phyloP scores from a whole-genome alignment of 2,888 invertebrate species.

The Eupithecia inturbata region DNA sequence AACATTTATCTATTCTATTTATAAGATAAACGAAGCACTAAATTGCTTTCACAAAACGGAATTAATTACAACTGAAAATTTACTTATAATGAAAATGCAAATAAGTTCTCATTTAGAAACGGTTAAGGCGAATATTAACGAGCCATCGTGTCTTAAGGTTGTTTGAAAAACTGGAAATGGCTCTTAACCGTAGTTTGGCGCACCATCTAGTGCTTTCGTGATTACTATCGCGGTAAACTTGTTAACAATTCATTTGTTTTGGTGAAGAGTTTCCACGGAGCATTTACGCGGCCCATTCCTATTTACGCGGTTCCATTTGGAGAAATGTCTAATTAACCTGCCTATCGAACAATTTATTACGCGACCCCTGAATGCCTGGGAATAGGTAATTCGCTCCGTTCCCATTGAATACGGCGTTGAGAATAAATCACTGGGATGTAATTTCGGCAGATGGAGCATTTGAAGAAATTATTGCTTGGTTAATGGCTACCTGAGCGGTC shows the following conservation, averaged over 20 bases:
- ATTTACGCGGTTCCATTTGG: slow-evolving; percentile 69
- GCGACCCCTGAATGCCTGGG: slow-evolving; percentile 61
- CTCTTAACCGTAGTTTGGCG: slow-evolving; percentile 45
- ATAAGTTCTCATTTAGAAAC: slow-evolving; percentile 37
- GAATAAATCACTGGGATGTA: slow-evolving; percentile 63
- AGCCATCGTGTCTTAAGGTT: slow-evolving; percentile 30
- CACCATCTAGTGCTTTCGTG: slow-evolving; percentile 44
- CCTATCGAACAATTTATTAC: slow-evolving; percentile 77
- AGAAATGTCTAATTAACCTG: slow-evolving; percentile 79
- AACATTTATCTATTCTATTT: slow-evolving; percentile 7
- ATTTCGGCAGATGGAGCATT: slow-evolving; percentile 52
- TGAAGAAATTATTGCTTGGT: slow-evolving; percentile 44
- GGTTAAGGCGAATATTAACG: slow-evolving; percentile 37
- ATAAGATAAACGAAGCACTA: slow-evolving; percentile 30
- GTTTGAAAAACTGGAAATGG: slow-evolving; percentile 32
- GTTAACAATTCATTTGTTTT: slow-evolving; percentile 66
- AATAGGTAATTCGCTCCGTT: slow-evolving; percentile 64
- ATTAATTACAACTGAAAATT: slow-evolving; percentile 44
- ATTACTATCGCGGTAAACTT: slow-evolving; percentile 49
- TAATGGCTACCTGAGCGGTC: slow-evolving; percentile 38
- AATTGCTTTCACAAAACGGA: slow-evolving; percentile 31
- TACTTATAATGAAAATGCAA: slow-evolving; percentile 36
- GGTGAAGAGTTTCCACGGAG: slow-evolving; percentile 56
- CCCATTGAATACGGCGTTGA: slow-evolving; percentile 68
- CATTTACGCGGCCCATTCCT: slow-evolving; percentile 62